phyloP scores from a whole-genome alignment of 2,797 vertebrate genomes.

The Sylvilagus floridanus region DNA sequence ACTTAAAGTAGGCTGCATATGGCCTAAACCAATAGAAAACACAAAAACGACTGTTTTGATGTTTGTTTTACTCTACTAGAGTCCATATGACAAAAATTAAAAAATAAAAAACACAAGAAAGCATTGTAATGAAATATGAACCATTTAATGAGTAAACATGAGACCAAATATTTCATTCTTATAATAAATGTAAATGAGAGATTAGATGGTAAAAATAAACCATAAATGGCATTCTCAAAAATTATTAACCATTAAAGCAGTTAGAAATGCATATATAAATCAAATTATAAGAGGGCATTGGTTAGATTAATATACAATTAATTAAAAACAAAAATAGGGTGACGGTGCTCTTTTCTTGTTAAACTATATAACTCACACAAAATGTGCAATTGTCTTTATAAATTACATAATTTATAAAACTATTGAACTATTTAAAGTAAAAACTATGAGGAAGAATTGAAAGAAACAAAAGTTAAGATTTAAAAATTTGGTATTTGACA shows the following conservation, averaged over 20 bases:
- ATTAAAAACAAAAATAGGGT: constrained; percentile 32
- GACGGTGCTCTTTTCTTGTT: not conserved
- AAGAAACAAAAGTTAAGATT: not conserved
- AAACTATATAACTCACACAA: constrained; percentile 29
- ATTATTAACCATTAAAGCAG: not conserved
- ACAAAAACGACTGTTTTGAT: not conserved
- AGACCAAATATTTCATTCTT: not conserved
- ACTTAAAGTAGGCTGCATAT: not conserved
- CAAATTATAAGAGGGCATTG: not conserved
- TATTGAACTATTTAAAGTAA: not conserved
- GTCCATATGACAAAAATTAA: constrained; percentile 3
- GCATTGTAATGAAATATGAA: not conserved
- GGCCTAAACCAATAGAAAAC: not conserved
- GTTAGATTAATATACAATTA: not conserved
- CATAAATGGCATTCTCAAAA: not conserved
- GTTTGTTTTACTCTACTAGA: not conserved
- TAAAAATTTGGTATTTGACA: not conserved
- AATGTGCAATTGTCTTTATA: not conserved
- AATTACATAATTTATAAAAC: not conserved
- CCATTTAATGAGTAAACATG: constrained; percentile 10
- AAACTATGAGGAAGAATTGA: not conserved
- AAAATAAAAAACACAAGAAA: constrained; percentile 26
- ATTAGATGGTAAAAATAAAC: constrained; percentile 11
- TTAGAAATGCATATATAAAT: constrained; percentile 22
- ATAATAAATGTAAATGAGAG: constrained; percentile 16